A percentile compares a stretch with the other conserved stretches of the same genome.
phyloP scores from a whole-genome alignment of 2,113 vertebrate species.

The Triplophysa rosa region DNA sequence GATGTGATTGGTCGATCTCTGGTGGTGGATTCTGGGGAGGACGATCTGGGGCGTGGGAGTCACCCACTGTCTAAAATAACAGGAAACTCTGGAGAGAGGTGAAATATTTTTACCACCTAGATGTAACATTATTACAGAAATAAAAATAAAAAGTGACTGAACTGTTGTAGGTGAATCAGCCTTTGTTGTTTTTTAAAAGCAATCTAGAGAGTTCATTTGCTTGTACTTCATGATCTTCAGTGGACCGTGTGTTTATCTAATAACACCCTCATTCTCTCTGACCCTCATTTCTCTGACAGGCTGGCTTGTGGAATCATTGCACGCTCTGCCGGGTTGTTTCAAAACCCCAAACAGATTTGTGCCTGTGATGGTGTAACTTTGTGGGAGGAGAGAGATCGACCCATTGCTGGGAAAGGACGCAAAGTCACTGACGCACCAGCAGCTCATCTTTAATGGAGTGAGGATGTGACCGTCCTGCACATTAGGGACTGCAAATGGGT shows the following conservation, averaged over 20 bases:
- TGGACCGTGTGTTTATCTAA: not conserved
- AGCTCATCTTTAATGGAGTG: conserved; percentile 70
- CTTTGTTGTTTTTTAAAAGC: not conserved
- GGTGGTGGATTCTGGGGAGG: conserved; percentile 83
- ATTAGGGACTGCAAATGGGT: not conserved
- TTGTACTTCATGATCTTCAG: not conserved
- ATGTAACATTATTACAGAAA: no score
- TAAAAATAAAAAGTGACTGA: not conserved
- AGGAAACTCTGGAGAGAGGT: conserved; percentile 87
- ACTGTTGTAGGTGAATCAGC: not conserved
- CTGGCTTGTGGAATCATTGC: conserved; percentile 91
- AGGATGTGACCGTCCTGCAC: not conserved
- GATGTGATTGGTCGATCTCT: conserved; percentile 90
- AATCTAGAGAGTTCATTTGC: not conserved
- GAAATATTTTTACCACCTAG: not conserved
- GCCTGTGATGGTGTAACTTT: conserved; percentile 87
- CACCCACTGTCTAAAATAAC: conserved; percentile 81
- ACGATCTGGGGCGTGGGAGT: conserved; percentile 82
- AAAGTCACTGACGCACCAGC: conserved; percentile 54
- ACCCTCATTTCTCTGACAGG: conserved; percentile 60
- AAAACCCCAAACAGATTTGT: conserved; percentile 87
- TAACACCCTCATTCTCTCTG: not conserved
- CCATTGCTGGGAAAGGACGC: conserved; percentile 74
- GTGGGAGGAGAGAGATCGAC: conserved; percentile 86
- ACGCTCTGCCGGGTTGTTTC: conserved; percentile 84